phyloP scores from a whole-genome alignment of 2,113 vertebrate species.

The Microcebus jonahi region DNA sequence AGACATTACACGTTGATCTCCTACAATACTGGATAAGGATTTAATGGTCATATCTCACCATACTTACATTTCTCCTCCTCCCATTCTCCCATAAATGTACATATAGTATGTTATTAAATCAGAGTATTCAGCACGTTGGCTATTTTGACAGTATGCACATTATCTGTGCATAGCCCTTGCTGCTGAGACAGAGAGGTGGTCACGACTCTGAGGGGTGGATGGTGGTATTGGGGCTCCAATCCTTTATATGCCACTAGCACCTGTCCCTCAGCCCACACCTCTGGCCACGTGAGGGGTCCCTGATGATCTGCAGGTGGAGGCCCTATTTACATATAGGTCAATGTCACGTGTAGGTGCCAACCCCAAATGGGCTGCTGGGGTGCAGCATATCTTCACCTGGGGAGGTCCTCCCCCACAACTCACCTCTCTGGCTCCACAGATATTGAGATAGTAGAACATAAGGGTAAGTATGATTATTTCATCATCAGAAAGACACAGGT shows the following conservation, averaged over 20 bases:
- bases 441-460: not conserved
- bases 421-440: not conserved
- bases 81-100: not conserved
- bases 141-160: not conserved
- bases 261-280: not conserved
- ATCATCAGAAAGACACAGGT: conserved; percentile 31
- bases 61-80: not conserved
- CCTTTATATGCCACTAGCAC: not conserved
- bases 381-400: rapidly evolving
- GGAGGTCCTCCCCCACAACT: not conserved
- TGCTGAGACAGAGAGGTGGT: not conserved
- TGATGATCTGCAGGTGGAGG: not conserved
- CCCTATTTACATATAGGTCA: not conserved
- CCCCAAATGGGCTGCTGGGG: not conserved
- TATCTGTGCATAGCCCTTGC: not conserved
- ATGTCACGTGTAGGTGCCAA: not conserved
- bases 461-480: not conserved
- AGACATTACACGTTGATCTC: not conserved
- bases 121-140: not conserved
- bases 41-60: not conserved
- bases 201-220: not conserved
- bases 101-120: not conserved
- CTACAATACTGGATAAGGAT: not conserved
- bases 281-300: not conserved
- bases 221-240: not conserved